Conservation (phyloP, 2,888 invertebrate species). For the Tuta absoluta region DNA sequence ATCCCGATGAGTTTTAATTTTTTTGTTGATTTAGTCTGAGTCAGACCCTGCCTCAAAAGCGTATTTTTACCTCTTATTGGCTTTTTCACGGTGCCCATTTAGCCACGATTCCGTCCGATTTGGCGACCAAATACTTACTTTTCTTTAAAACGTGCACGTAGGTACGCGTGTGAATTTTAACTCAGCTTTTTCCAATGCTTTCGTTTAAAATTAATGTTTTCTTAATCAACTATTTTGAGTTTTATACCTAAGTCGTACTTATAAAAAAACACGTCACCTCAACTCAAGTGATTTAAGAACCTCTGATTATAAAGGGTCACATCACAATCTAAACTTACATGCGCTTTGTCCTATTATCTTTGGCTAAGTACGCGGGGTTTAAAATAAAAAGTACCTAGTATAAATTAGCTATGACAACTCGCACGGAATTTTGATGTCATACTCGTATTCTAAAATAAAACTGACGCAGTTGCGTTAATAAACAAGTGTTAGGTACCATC, state of each 20-base stretch:
- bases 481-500: no score
- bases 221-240: not conserved
- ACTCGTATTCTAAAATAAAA: not conserved
- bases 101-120: constrained; percentile 56
- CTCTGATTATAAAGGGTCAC: no score
- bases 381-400: no score
- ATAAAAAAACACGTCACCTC: no score
- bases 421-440: not conserved
- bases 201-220: constrained; percentile 13
- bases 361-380: no score
- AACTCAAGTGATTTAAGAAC: no score
- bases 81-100: constrained; percentile 46
- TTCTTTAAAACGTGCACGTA: constrained; percentile 6
- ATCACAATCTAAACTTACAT: no score
- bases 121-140: constrained; percentile 44
- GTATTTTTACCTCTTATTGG: constrained; percentile 46
- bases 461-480: no score
- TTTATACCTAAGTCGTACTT: no score
- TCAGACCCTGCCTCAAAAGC: constrained; percentile 49
- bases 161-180: constrained; percentile 12
- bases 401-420: not conserved
- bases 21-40: no score
- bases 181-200: constrained; percentile 1
- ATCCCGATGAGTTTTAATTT: no score
- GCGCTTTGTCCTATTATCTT: no score